phyloP scores from a whole-genome alignment of 2,888 invertebrate species.

The Drosophila birchii region DNA sequence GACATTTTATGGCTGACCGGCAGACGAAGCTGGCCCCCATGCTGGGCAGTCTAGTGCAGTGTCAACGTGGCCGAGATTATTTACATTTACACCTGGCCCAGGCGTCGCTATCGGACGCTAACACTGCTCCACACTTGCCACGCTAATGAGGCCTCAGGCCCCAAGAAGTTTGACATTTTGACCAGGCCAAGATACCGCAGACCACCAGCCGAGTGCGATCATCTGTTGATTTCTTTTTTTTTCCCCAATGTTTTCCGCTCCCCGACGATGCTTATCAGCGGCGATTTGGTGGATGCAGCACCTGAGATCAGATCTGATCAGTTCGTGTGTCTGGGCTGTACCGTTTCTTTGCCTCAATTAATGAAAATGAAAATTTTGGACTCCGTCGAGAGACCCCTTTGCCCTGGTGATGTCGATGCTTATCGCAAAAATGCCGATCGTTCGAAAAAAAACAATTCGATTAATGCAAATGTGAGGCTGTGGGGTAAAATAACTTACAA shows the following conservation, averaged over 20 bases:
- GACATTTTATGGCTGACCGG: constrained; percentile 24
- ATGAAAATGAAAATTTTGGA: constrained; percentile 57
- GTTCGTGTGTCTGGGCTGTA: constrained; percentile 19
- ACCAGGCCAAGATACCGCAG: constrained; percentile 38
- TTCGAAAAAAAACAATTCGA: constrained; percentile 47
- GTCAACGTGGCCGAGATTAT: constrained; percentile 73
- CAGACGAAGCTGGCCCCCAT: constrained; percentile 52
- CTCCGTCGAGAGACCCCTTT: constrained; percentile 18
- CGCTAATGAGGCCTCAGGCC: constrained; percentile 67
- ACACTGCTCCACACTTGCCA: constrained; percentile 41
- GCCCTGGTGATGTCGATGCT: constrained; percentile 52
- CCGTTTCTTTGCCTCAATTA: constrained; percentile 71
- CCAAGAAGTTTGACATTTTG: constrained; percentile 72
- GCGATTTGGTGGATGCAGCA: constrained; percentile 18
- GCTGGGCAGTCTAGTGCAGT: constrained; percentile 56
- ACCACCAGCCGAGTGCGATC: constrained; percentile 70
- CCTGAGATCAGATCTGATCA: constrained; percentile 37
- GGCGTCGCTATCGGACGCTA: constrained; percentile 31
- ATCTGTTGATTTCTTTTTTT: constrained; percentile 45
- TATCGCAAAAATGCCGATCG: constrained; percentile 61
- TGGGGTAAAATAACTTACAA: constrained; percentile 69
- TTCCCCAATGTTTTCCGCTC: constrained; percentile 49
- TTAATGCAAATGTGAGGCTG: constrained; percentile 69
- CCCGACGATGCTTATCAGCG: constrained; percentile 67
- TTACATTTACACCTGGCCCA: constrained; percentile 76